Percentiles rank a stretch among this genome's conserved stretches.
These are phyloP conservation scores for Conops quadrifasciatus DNA, from an alignment of 2,888 invertebrate species.

Conservation along the genomic window DNA sequence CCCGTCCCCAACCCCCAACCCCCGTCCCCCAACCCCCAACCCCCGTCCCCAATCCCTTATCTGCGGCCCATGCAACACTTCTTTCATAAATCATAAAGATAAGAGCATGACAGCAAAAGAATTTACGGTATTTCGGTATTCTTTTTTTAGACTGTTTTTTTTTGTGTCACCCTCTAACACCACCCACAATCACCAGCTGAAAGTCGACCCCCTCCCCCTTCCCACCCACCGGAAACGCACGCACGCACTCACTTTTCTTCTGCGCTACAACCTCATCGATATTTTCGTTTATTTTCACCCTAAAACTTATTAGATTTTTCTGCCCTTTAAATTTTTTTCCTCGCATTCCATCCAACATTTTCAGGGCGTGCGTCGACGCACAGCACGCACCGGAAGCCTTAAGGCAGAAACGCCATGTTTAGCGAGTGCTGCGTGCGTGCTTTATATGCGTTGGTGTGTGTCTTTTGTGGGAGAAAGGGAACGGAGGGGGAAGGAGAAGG, in stretches of 20 bases:
- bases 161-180: slow-evolving; percentile 36
- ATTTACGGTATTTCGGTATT: slow-evolving; percentile 47
- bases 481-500: too few relatives aligned
- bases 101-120: slow-evolving; percentile 61
- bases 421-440: too few relatives aligned
- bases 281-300: slow-evolving; percentile 58
- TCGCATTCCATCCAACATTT: neutral
- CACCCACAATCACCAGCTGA: slow-evolving; percentile 42
- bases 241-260: slow-evolving; percentile 34
- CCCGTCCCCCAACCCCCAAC: slow-evolving; percentile 50
- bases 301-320: slow-evolving; percentile 42
- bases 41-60: slow-evolving; percentile 49
- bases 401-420: too few relatives aligned
- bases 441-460: too few relatives aligned
- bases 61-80: too few relatives aligned
- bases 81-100: slow-evolving; percentile 66
- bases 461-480: too few relatives aligned
- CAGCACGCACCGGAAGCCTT: too few relatives aligned
- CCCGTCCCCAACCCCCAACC: too few relatives aligned
- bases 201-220: neutral
- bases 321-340: neutral
- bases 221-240: slow-evolving; percentile 4
- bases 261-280: slow-evolving; percentile 47
- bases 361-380: too few relatives aligned
- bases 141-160: slow-evolving; percentile 6